These are phyloP conservation scores for Takifugu bimaculatus DNA, from an alignment of 2,113 vertebrate genomes.

Conservation along the genomic window DNA sequence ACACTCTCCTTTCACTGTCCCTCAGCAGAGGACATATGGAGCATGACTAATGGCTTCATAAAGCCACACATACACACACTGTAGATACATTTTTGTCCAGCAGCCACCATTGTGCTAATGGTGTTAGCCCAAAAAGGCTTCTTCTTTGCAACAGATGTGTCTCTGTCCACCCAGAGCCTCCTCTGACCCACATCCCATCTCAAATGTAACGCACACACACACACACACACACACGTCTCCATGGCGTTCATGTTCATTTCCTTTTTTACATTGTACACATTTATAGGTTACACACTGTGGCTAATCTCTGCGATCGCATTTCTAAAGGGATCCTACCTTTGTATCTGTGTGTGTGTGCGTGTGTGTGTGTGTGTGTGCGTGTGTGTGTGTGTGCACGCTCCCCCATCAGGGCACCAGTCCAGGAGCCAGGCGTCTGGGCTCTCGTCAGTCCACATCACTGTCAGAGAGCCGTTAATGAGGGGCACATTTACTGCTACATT, in stretches of 20 bases:
- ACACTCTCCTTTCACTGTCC: slow-evolving; percentile 45
- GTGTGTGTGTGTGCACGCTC: not conserved
- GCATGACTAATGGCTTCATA: slow-evolving; percentile 71
- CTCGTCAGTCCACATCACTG: slow-evolving; percentile 84
- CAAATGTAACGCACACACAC: slow-evolving; percentile 22
- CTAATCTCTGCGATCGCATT: too few species aligned
- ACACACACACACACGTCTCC: not conserved
- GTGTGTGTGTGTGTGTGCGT: slow-evolving; percentile 3
- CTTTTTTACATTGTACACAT: too few species aligned
- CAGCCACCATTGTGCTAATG: slow-evolving; percentile 61
- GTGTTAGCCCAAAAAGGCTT: slow-evolving; percentile 52
- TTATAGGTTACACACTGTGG: too few species aligned
- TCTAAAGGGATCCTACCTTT: not conserved
- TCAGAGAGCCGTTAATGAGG: slow-evolving; percentile 88
- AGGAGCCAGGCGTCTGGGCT: slow-evolving; percentile 73
- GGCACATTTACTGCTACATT: slow-evolving; percentile 86
- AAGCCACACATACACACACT: slow-evolving; percentile 60
- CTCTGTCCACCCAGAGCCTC: slow-evolving; percentile 40
- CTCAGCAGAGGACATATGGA: slow-evolving; percentile 63
- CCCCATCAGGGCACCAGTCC: slow-evolving; percentile 73
- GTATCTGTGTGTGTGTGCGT: not conserved
- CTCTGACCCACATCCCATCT: slow-evolving; percentile 58
- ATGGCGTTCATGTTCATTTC: too few species aligned
- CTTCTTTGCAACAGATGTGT: slow-evolving; percentile 56
- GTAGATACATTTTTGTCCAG: slow-evolving; percentile 52